Evolutionary conservation across 53 echinoderm and acorn worm genomes (phyloP).

Genomic region (Temnopleurus reevesii): DNA sequence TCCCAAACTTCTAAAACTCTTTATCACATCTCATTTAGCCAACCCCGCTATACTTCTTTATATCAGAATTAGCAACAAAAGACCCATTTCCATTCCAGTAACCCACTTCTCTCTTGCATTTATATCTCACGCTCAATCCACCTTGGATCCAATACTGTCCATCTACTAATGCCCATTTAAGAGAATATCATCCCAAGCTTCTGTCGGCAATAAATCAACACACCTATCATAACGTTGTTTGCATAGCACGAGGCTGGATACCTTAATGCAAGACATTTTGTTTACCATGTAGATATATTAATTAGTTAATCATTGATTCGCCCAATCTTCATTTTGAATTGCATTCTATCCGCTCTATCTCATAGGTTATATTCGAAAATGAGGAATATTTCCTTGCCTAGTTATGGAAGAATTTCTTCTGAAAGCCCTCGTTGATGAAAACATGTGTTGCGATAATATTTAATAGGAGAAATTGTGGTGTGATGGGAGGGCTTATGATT

Average conservation of each 20-base stretch:
- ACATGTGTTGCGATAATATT: not conserved
- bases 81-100: no score
- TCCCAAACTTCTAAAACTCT: no score
- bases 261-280: slow-evolving; percentile 38
- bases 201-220: slow-evolving; percentile 54
- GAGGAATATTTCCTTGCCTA: not conserved
- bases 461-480: no score
- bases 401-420: slow-evolving; percentile 9
- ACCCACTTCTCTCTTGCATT: no score
- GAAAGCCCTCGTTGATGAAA: not conserved
- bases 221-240: slow-evolving; percentile 48
- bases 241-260: slow-evolving; percentile 15
- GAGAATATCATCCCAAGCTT: not conserved
- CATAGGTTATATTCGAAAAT: slow-evolving; percentile 18
- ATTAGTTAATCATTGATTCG: slow-evolving; percentile 56
- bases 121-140: no score
- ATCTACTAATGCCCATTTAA: no score
- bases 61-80: no score
- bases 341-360: not conserved
- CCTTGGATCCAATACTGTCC: no score
- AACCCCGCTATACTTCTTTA: no score
- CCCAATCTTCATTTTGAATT: not conserved
- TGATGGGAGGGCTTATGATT: no score
- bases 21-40: no score
- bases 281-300: slow-evolving; percentile 50